These are phyloP conservation scores for Gymnocephalus cernua DNA, from an alignment of 2,113 vertebrate genomes.

Conservation along the genomic window DNA sequence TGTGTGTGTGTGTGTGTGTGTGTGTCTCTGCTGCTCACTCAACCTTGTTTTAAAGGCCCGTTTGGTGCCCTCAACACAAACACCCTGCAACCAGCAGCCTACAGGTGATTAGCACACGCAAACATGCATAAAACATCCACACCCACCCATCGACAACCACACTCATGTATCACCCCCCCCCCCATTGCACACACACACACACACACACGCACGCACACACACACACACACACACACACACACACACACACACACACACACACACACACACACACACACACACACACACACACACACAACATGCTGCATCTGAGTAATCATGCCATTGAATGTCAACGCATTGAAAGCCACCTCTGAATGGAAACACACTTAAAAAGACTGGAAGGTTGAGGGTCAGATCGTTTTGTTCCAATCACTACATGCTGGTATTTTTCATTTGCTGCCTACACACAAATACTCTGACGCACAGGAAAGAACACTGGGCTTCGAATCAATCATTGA, in stretches of 20 bases:
- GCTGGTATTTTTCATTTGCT: conserved; percentile 68
- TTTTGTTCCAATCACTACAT: conserved; percentile 58
- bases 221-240: background rate
- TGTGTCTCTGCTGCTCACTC: conserved; percentile 60
- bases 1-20: conserved; percentile 23
- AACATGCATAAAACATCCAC: conserved; percentile 1
- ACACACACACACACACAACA: background rate
- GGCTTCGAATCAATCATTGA: conserved; percentile 66
- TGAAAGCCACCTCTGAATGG: conserved; percentile 58
- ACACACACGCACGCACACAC: too few relatives aligned
- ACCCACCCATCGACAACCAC: conserved; percentile 16
- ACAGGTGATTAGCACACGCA: conserved; percentile 59
- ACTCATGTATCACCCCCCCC: background rate
- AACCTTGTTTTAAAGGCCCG: conserved; percentile 66
- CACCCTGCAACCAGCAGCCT: conserved; percentile 44
- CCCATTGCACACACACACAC: background rate
- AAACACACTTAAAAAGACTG: conserved; percentile 48
- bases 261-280: background rate
- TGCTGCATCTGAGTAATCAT: conserved; percentile 48
- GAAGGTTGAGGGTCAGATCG: conserved; percentile 65
- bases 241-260: background rate
- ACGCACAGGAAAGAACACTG: conserved; percentile 43
- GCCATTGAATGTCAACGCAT: conserved; percentile 46
- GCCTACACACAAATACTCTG: conserved; percentile 57
- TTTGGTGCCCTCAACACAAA: conserved; percentile 52